Evolutionary conservation across 2,888 invertebrate species (phyloP).

Genomic region (Steinernema hermaphroditum): DNA sequence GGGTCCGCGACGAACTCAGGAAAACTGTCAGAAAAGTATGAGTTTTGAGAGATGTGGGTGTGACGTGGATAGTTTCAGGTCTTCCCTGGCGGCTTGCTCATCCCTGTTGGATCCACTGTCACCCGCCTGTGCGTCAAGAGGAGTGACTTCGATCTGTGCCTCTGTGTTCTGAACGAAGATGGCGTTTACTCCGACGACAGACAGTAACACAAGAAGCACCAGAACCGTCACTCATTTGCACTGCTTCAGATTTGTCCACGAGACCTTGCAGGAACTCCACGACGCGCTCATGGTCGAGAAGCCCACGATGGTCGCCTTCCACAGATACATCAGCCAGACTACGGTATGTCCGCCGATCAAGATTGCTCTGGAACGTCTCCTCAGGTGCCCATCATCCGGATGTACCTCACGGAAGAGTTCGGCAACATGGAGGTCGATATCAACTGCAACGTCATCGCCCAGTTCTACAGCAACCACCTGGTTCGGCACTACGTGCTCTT

Average conservation of each 20-base stretch:
- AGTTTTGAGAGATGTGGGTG: too few species aligned
- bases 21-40: too few species aligned
- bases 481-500: background rate
- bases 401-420: background rate
- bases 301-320: background rate
- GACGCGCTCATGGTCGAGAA: background rate
- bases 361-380: background rate
- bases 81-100: background rate
- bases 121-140: background rate
- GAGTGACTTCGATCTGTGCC: slow-evolving; percentile 7
- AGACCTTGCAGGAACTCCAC: background rate
- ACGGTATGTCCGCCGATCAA: background rate
- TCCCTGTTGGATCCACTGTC: background rate
- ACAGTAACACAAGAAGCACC: background rate
- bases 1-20: too few species aligned
- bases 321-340: background rate
- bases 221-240: background rate
- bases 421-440: background rate
- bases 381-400: slow-evolving; percentile 4
- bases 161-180: background rate
- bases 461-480: slow-evolving; percentile 9
- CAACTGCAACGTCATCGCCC: slow-evolving; percentile 2
- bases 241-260: background rate
- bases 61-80: too few species aligned
- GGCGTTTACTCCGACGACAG: too few species aligned